These are phyloP conservation scores for Helicolenus hilgendorfi DNA, from an alignment of 2,797 vertebrate species.

Conservation along the genomic window DNA sequence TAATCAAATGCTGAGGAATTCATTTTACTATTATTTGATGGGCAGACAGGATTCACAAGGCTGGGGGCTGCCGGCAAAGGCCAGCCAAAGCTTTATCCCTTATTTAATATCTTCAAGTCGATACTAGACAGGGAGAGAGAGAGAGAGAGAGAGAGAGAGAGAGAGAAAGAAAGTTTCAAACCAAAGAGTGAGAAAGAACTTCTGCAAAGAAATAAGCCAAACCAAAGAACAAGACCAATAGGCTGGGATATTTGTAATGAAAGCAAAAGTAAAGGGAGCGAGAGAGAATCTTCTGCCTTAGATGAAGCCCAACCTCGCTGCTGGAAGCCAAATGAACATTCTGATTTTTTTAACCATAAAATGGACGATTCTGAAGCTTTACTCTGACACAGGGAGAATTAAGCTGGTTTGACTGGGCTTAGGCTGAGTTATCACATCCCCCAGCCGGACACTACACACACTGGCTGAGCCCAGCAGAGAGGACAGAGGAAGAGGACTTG, in stretches of 20 bases:
- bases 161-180: slow-evolving; percentile 64
- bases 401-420: slow-evolving; percentile 86
- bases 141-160: not conserved
- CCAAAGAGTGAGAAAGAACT: slow-evolving; percentile 45
- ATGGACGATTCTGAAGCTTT: slow-evolving; percentile 79
- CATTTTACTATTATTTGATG: slow-evolving; percentile 82
- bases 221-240: slow-evolving; percentile 67
- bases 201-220: slow-evolving; percentile 51
- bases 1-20: slow-evolving; percentile 83
- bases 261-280: slow-evolving; percentile 56
- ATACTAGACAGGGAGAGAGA: slow-evolving; percentile 36
- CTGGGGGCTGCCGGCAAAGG: slow-evolving; percentile 60
- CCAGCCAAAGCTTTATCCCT: slow-evolving; percentile 71
- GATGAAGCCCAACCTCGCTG: slow-evolving; percentile 73
- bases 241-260: slow-evolving; percentile 67
- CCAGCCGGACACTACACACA: slow-evolving; percentile 82
- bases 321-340: slow-evolving; percentile 81
- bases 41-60: slow-evolving; percentile 69
- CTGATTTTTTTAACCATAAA: slow-evolving; percentile 73
- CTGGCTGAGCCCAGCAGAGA: slow-evolving; percentile 68
- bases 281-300: slow-evolving; percentile 59
- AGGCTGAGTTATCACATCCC: slow-evolving; percentile 84
- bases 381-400: slow-evolving; percentile 81
- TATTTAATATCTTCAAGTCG: slow-evolving; percentile 72
- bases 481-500: slow-evolving; percentile 74